These are phyloP conservation scores for Vesta saturnalis DNA, from an alignment of 2,888 invertebrate species.

Conservation along the genomic window DNA sequence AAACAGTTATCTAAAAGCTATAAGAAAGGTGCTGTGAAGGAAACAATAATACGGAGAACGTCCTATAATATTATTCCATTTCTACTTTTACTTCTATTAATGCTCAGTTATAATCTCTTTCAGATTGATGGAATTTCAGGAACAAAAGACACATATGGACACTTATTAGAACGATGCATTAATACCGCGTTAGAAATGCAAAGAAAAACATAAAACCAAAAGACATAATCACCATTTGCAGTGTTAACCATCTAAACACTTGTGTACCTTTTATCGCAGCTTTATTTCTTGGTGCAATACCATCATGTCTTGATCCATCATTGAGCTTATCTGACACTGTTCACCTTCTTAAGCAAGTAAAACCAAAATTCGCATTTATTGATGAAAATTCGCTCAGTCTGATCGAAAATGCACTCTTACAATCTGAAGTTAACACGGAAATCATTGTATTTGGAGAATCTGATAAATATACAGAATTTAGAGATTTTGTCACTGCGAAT, in stretches of 20 bases:
- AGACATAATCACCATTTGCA: slow-evolving; percentile 64
- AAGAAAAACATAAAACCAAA: slow-evolving; percentile 57
- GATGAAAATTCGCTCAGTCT: slow-evolving; percentile 36
- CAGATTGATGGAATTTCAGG: slow-evolving; percentile 29
- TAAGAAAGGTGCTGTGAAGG: too few species aligned
- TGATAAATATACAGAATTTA: slow-evolving; percentile 35
- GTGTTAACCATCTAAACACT: slow-evolving; percentile 61
- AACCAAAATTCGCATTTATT: slow-evolving; percentile 49
- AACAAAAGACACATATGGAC: slow-evolving; percentile 56
- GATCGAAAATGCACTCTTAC: slow-evolving; percentile 41
- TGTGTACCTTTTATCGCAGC: slow-evolving; percentile 63
- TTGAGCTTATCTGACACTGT: slow-evolving; percentile 44
- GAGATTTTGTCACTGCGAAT: slow-evolving; percentile 46
- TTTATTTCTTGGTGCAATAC: slow-evolving; percentile 60
- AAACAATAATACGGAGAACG: too few species aligned
- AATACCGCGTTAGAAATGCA: slow-evolving; percentile 27
- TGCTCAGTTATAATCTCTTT: too few species aligned
- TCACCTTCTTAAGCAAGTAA: slow-evolving; percentile 45
- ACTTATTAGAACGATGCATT: slow-evolving; percentile 41
- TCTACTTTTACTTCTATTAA: too few species aligned
- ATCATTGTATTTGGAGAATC: slow-evolving; percentile 52
- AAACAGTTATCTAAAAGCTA: too few species aligned
- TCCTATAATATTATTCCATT: too few species aligned
- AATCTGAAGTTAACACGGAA: slow-evolving; percentile 44
- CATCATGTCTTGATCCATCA: slow-evolving; percentile 50